phyloP scores from a whole-genome alignment of 1,140 invertebrate species.

The Brachionus angularis region DNA sequence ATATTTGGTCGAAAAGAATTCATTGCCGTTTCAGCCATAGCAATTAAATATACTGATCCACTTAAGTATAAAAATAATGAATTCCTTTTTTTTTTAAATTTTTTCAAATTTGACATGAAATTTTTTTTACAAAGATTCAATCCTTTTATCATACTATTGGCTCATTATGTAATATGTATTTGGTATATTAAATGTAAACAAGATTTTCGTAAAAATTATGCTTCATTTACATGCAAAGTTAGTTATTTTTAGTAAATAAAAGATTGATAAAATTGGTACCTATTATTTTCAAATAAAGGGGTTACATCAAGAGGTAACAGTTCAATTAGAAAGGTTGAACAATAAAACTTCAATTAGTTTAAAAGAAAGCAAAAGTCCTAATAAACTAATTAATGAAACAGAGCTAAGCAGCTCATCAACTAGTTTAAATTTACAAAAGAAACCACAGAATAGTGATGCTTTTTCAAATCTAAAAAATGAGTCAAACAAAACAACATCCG shows the following conservation, averaged over 20 bases:
- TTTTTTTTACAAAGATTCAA: slow-evolving; percentile 12
- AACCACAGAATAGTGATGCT: too few species aligned
- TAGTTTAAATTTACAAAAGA: too few species aligned
- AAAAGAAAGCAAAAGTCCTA: slow-evolving; percentile 11
- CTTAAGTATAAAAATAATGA: slow-evolving; percentile 18
- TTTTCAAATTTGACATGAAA: neutral
- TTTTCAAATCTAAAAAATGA: too few species aligned
- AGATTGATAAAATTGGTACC: neutral
- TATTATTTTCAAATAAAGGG: slow-evolving; percentile 9
- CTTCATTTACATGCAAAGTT: slow-evolving; percentile 17
- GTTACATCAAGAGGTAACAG: slow-evolving; percentile 30
- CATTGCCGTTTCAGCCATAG: slow-evolving; percentile 34
- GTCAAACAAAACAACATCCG: too few species aligned
- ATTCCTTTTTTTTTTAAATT: too few species aligned
- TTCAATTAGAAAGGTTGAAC: slow-evolving; percentile 11
- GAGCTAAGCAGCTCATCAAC: too few species aligned
- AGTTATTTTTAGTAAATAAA: neutral
- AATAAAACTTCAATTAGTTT: too few species aligned
- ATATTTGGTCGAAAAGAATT: slow-evolving; percentile 24
- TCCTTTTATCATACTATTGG: slow-evolving; percentile 33
- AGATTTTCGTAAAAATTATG: slow-evolving; percentile 37
- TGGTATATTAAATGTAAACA: slow-evolving; percentile 40
- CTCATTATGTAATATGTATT: slow-evolving; percentile 38
- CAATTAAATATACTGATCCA: slow-evolving; percentile 37
- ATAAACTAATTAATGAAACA: too few species aligned